A percentile compares a stretch with the other conserved stretches of the same genome.
These are phyloP conservation scores for Chaenogobius annularis DNA, from an alignment of 2,113 vertebrate genomes.

Conservation along the genomic window DNA sequence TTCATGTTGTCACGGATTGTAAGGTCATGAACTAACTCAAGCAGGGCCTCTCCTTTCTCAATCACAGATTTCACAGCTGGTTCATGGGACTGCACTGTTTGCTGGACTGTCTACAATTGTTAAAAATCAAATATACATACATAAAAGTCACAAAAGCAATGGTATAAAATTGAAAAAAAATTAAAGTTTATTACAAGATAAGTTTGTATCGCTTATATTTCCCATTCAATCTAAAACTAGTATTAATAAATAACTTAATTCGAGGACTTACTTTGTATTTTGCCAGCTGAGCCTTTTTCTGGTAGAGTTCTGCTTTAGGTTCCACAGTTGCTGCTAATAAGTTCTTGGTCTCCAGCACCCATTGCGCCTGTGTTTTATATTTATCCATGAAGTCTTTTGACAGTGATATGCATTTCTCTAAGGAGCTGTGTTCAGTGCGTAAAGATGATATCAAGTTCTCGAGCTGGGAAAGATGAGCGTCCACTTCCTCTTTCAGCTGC, in stretches of 20 bases:
- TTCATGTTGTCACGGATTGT: constrained; percentile 81
- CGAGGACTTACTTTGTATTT: constrained; percentile 89
- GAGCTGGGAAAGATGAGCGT: constrained; percentile 74
- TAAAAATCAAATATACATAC: neutral
- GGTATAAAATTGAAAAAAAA: neutral
- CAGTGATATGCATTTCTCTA: constrained; percentile 87
- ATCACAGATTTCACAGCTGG: constrained; percentile 85
- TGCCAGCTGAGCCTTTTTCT: constrained; percentile 94
- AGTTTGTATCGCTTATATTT: neutral
- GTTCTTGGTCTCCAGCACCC: constrained; percentile 83
- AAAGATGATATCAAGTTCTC: constrained; percentile 82
- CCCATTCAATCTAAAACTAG: neutral
- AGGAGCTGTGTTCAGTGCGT: constrained; percentile 80
- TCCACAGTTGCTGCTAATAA: constrained; percentile 80
- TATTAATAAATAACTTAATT: neutral
- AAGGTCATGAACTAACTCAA: constrained; percentile 80
- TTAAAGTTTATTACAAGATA: too few relatives aligned
- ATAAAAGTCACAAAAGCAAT: neutral
- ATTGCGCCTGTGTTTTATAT: constrained; percentile 85
- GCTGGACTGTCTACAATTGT: constrained; percentile 85
- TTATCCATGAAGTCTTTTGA: constrained; percentile 95
- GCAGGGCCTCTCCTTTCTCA: constrained; percentile 89
- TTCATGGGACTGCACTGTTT: constrained; percentile 88
- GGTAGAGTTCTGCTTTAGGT: constrained; percentile 92
- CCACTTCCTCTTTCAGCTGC: constrained; percentile 81